Base-by-base conservation (phyloP, 2,888 invertebrate species). In the Rhagonycha lutea region DNA sequence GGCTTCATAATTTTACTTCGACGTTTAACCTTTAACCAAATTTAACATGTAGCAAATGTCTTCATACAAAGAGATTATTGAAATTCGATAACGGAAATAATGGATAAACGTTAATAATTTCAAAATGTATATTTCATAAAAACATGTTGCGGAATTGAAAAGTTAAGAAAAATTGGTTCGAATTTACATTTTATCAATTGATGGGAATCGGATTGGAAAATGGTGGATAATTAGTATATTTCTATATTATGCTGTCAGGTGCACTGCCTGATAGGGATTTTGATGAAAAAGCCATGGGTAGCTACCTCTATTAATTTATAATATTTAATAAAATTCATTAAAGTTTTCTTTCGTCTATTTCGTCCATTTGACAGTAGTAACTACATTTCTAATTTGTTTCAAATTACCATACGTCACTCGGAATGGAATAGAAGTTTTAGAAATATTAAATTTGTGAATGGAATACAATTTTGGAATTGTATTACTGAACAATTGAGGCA, bases 1-100 rank as follows among this genome's bases (percentile, higher is more conserved):
- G 80, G 81, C 81, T 81, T 82, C 81, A 81, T 81, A 82, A 83
- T 83, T 82, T 79, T 80, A 77, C 80, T 81, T 78, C 79, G 70
- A 72, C 74, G 70, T 80, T 79, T 77, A 77, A 80, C 79, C 80
- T 82, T 81, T 81, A n/a, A 47, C 47, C n/a, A 47, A 78, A 78
- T 79, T 78, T 81, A 79, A 82, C 81, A 79, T 81, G 78, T 74
- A 71, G 68, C 77, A 75, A 69, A 78, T 80, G 26, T 47, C 32
- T 32, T n/a, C 32, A 32, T 32, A 32, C 47, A 47, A 47, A 47
- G 47, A 47, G 47, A 47, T 47, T 47, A 47, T 47, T n/a, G 47
- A 47, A 47, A 47, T 47, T 47, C 47, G 47, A 47, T 47, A 47
- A n/a, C n/a, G 5, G 29, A 47, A n/a, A 12, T 47, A 7, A 47